phyloP scores from a whole-genome alignment of 2,797 vertebrate species.

The Clarias laeviceps region DNA sequence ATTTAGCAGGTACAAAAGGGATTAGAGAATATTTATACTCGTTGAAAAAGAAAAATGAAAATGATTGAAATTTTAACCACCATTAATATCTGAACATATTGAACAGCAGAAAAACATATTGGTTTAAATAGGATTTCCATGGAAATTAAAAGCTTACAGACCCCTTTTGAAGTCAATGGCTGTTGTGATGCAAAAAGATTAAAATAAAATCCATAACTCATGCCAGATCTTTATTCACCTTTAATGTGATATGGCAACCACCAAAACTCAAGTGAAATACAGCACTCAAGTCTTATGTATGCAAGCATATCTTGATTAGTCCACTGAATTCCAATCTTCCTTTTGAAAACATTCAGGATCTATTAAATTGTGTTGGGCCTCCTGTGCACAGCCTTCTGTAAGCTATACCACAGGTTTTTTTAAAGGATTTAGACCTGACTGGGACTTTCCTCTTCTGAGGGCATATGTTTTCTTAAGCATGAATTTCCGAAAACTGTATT shows the following conservation, averaged over 20 bases:
- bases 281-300: background rate
- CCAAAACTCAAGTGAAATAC: background rate
- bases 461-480: background rate
- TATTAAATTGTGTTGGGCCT: background rate
- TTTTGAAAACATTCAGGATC: background rate
- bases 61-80: background rate
- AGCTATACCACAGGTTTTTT: background rate
- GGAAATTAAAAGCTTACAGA: background rate
- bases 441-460: background rate
- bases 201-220: too few relatives aligned
- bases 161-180: too few relatives aligned
- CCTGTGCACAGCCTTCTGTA: background rate
- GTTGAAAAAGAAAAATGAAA: too few relatives aligned
- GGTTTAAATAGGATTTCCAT: background rate
- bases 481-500: too few relatives aligned
- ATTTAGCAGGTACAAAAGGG: background rate
- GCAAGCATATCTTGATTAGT: background rate
- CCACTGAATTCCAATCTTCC: background rate
- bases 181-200: too few relatives aligned
- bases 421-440: background rate
- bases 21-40: too few relatives aligned
- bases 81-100: background rate
- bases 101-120: too few relatives aligned
- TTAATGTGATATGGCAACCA: background rate
- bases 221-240: background rate